phyloP scores from a whole-genome alignment of 2,797 vertebrate genomes.

The Amazona finschi region DNA sequence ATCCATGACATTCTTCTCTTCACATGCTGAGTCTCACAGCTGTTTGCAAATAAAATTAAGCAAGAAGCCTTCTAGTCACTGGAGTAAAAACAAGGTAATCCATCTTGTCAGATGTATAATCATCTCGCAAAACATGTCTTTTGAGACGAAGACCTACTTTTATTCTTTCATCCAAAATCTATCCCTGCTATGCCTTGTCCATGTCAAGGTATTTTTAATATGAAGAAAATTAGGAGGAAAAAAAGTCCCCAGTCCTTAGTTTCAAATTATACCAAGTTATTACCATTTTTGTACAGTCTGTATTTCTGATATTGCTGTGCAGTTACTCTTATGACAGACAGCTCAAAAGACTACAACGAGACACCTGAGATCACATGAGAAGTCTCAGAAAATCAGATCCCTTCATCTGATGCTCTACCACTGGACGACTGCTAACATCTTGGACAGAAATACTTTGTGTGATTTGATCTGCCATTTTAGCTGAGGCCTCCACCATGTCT shows the following conservation, averaged over 20 bases:
- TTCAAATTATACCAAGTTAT: neutral
- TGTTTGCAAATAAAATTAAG: conserved; percentile 39
- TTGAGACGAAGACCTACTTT: neutral
- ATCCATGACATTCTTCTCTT: neutral
- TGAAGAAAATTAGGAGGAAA: neutral
- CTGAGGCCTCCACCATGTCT: neutral
- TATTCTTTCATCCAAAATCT: neutral
- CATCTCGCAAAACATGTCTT: neutral
- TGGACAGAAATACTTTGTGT: neutral
- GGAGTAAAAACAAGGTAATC: neutral
- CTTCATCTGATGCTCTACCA: neutral
- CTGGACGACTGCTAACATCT: neutral
- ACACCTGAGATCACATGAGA: neutral
- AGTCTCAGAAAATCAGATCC: neutral
- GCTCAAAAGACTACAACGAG: neutral
- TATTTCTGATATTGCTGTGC: neutral
- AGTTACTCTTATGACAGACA: neutral
- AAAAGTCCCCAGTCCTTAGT: neutral
- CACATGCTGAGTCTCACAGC: neutral
- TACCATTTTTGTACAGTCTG: neutral
- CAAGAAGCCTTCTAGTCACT: neutral
- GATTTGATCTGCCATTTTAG: neutral
- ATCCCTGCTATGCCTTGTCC: neutral
- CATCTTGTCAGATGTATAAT: neutral
- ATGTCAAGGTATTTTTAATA: neutral